phyloP scores from a whole-genome alignment of 1,140 invertebrate genomes.

The Coelopa frigida region DNA sequence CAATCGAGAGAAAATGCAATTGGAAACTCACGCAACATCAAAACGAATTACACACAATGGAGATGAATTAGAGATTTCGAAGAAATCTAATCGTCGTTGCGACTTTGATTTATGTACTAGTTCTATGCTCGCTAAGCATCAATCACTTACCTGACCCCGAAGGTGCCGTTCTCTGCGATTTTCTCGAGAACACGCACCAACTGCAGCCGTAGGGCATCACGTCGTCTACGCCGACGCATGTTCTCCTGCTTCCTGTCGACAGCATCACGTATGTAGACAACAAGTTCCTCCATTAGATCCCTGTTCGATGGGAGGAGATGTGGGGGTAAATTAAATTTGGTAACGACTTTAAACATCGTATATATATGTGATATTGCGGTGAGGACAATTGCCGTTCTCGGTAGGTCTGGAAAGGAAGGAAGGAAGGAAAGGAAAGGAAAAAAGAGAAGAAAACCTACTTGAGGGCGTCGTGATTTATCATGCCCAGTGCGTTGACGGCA shows the following conservation, averaged over 20 bases:
- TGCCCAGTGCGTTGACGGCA: slow-evolving; percentile 85
- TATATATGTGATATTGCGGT: too few species aligned
- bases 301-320: slow-evolving; percentile 55
- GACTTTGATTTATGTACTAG: not conserved
- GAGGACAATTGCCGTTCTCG: too few species aligned
- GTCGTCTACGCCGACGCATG: slow-evolving; percentile 75
- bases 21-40: not conserved
- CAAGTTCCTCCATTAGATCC: slow-evolving; percentile 93
- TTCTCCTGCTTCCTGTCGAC: slow-evolving; percentile 98
- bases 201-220: slow-evolving; percentile 87
- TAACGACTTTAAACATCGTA: too few species aligned
- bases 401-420: too few species aligned
- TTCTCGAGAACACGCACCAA: slow-evolving; percentile 85
- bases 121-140: not conserved
- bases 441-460: slow-evolving; percentile 65
- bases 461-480: slow-evolving; percentile 84
- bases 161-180: slow-evolving; percentile 87
- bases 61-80: slow-evolving; percentile 2
- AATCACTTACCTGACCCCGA: slow-evolving; percentile 69
- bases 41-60: not conserved
- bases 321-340: too few species aligned
- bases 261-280: slow-evolving; percentile 85
- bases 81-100: not conserved
- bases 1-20: slow-evolving; percentile 11
- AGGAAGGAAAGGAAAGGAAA: not conserved